Conservation (phyloP, 2,113 vertebrate species). For the Chaenocephalus aceratus region DNA sequence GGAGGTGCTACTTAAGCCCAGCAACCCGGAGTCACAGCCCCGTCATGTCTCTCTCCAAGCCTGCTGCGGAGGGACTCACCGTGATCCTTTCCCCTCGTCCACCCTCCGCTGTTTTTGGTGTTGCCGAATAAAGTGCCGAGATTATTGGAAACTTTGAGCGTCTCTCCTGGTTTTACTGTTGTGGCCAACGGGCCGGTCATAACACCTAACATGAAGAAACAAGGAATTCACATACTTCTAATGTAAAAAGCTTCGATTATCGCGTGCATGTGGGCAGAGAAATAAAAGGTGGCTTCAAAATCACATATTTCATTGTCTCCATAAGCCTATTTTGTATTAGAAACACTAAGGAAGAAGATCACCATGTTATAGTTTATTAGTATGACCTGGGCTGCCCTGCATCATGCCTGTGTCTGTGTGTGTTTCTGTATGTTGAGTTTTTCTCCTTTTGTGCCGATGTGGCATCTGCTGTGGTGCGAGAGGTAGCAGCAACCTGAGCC, state of each 20-base stretch:
- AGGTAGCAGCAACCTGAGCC: constrained; percentile 62
- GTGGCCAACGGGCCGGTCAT: no score
- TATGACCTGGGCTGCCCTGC: not conserved
- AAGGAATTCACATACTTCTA: not conserved
- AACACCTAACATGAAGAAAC: not conserved
- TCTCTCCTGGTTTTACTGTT: no score
- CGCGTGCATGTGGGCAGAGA: no score
- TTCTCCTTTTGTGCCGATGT: constrained; percentile 33
- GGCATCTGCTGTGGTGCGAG: constrained; percentile 62
- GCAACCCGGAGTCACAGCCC: no score
- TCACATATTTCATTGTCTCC: not conserved
- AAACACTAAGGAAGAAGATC: not conserved
- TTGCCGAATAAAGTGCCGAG: no score
- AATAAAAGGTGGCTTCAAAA: not conserved
- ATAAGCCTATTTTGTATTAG: not conserved
- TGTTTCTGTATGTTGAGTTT: not conserved
- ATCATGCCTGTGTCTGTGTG: not conserved
- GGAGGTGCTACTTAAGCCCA: no score
- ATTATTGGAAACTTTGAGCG: no score
- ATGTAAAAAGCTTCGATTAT: not conserved
- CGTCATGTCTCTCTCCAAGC: no score
- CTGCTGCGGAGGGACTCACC: no score
- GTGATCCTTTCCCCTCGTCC: no score
- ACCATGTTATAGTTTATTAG: not conserved
- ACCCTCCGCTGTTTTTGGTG: no score